Conservation (phyloP, 2,113 vertebrate species). For the Gymnorhina tibicen region DNA sequence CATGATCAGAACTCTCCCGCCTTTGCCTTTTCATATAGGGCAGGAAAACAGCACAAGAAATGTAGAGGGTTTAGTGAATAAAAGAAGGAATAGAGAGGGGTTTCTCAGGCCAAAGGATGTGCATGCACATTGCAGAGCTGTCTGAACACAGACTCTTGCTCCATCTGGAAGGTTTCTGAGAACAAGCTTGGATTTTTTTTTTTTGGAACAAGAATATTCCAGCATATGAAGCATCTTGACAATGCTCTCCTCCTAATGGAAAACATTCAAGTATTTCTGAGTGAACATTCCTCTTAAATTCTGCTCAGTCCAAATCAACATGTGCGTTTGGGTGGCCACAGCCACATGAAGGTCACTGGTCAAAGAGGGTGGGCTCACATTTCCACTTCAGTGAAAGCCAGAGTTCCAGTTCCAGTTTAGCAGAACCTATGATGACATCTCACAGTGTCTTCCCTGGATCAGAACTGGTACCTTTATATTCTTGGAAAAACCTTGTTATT, state of each 20-base stretch:
- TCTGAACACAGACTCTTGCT: background rate
- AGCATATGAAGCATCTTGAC: constrained; percentile 2
- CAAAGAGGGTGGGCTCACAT: background rate
- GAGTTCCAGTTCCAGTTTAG: background rate
- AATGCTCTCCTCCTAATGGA: background rate
- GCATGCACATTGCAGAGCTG: background rate
- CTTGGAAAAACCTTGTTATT: background rate
- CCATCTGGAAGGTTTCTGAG: background rate
- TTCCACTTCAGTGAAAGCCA: background rate
- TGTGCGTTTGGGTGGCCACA: background rate
- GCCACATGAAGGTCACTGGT: background rate
- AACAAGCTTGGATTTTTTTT: background rate
- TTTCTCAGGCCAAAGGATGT: background rate
- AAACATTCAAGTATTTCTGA: background rate
- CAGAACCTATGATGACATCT: background rate
- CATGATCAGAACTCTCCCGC: background rate
- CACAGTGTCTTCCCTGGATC: background rate
- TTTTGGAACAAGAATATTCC: constrained; percentile 20
- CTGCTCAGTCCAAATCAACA: background rate
- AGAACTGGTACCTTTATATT: background rate
- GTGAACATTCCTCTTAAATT: background rate
- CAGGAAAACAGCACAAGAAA: background rate
- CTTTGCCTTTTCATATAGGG: background rate
- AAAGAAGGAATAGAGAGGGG: background rate
- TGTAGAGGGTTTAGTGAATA: background rate